Conservation (phyloP, 2,888 invertebrate species). For the Periphyllus acericola region DNA sequence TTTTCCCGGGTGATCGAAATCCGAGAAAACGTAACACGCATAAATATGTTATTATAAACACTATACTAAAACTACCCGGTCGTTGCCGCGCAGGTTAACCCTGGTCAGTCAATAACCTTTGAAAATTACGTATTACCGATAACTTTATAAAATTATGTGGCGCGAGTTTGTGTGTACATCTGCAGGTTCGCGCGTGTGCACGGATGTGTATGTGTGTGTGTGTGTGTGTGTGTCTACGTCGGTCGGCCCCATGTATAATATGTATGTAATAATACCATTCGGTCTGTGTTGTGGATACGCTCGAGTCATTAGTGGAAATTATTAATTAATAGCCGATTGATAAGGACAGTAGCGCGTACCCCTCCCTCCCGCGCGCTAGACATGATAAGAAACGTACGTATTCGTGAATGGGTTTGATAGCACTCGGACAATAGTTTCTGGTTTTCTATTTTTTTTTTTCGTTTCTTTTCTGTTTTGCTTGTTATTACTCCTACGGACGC, state of each 20-base stretch:
- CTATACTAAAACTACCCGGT: neutral
- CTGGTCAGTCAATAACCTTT: slow-evolving; percentile 40
- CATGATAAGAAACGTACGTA: neutral
- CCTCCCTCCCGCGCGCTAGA: neutral
- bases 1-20: neutral
- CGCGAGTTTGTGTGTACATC: no score
- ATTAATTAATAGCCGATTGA: slow-evolving; percentile 42
- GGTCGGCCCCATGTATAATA: slow-evolving; percentile 14
- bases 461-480: neutral
- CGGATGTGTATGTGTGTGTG: no score
- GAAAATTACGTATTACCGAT: slow-evolving; percentile 24
- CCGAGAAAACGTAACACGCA: neutral
- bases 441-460: neutral
- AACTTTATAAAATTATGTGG: neutral
- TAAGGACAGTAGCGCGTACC: neutral
- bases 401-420: neutral
- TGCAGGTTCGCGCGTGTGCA: neutral
- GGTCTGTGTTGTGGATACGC: neutral
- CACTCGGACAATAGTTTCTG: neutral
- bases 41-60: no score
- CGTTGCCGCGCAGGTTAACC: neutral
- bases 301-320: slow-evolving; percentile 4
- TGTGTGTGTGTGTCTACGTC: neutral
- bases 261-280: slow-evolving; percentile 1
- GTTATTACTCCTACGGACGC: neutral